These are phyloP conservation scores for Agapostemon virescens DNA, from an alignment of 2,888 invertebrate genomes.

Conservation along the genomic window DNA sequence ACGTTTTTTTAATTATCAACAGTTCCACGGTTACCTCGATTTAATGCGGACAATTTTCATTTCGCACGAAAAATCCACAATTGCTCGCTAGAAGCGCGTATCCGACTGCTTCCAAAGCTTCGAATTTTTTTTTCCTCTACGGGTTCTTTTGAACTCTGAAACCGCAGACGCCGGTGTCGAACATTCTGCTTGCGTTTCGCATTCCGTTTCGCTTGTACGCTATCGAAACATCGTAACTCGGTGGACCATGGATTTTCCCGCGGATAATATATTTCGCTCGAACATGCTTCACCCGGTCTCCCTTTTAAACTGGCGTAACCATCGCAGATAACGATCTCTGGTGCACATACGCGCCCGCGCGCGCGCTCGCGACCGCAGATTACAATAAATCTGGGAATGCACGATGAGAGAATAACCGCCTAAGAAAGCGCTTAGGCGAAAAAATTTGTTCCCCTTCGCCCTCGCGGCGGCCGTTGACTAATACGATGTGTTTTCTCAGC, in stretches of 20 bases:
- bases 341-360: background rate
- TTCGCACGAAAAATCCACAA: background rate
- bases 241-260: background rate
- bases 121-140: background rate
- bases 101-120: too few relatives aligned
- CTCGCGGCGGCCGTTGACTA: slow-evolving; percentile 31
- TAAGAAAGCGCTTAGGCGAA: slow-evolving; percentile 9
- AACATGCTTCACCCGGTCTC: background rate
- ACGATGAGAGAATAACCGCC: slow-evolving; percentile 6
- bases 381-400: background rate
- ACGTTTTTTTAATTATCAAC: too few relatives aligned
- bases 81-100: too few relatives aligned
- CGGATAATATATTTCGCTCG: background rate
- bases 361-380: background rate
- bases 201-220: background rate
- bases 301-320: background rate
- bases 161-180: background rate
- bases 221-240: background rate
- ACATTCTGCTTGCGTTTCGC: background rate
- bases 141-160: background rate
- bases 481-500: slow-evolving; percentile 28
- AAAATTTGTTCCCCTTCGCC: slow-evolving; percentile 3
- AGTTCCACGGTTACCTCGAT: too few relatives aligned
- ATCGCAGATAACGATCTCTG: background rate
- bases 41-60: background rate